Evolutionary conservation across 30 jellyfish, hydroid and myxozoan genomes (phyloP), one percentile per base, ranked within the genome.

Genomic region (Haliclystus octoradiatus): DNA sequence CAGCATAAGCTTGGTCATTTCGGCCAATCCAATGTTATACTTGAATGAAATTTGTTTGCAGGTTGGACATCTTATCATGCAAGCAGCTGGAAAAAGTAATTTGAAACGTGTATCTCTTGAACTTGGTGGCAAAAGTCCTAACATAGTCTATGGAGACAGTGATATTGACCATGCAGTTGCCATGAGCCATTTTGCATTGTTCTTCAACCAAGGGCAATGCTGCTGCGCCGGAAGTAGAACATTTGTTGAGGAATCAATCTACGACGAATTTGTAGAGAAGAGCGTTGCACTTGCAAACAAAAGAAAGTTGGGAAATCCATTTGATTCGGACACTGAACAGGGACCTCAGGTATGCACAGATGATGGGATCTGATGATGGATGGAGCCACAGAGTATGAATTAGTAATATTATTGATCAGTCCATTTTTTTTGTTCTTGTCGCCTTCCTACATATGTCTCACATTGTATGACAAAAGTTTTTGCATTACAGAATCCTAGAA

Each of bases 191-290:
- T 70, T 74, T 66, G 95, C 95, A 31, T 60, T 80, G 90, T 88
- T 88, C 65, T 76, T 76, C 88, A 88, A 88, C 82, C 85, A 73
- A 73, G 97, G 97, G 26, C 97, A 88, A 71, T 75, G 93, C 69
- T 88, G 97, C 63, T 69, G 88, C 61, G 95, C 95, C 34, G 97
- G 94, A 3, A 74, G 85, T 32, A 86, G 97, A 33, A 78, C 87
- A 0, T 88, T 80, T 62, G 97, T 88, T 2, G 82, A 88, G 31
- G 97, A 88, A 28, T 52, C 95, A 22, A 66, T 88, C 63, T 88
- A 88, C 66, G 97, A 88, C 60, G 95, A 81, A 68, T 88, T 88
- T 65, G 95, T 81, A 33, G 49, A 76, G 30, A 93, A 69, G 65
- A 67, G 94, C 28, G 85, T 60, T 22, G 77, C 34, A 32, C 73